Evolutionary conservation across 2,888 invertebrate species (phyloP).

Genomic region (Habroteleia sp.): DNA sequence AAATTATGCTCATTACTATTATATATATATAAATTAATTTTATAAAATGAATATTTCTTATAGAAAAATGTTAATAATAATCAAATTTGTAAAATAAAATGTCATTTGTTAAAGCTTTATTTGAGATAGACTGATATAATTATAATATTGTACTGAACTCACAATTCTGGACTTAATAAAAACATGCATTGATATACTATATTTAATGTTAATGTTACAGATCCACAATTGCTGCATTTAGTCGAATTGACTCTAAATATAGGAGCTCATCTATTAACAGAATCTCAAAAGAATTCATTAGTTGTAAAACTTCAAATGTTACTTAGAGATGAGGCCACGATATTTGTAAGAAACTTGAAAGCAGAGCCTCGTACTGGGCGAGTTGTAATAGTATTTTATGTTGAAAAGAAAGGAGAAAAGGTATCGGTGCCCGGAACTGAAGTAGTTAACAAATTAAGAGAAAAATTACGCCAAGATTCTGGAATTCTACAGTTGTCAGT

Average conservation of each 20-base stretch:
- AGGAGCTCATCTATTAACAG: constrained; percentile 86
- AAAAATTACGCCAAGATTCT: constrained; percentile 87
- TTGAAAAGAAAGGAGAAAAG: constrained; percentile 83
- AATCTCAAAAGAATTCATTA: constrained; percentile 88
- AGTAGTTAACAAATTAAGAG: constrained; percentile 86
- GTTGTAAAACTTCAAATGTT: constrained; percentile 91
- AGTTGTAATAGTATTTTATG: constrained; percentile 86
- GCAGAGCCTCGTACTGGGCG: constrained; percentile 82
- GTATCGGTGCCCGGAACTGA: constrained; percentile 83
- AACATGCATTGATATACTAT: too few relatives aligned
- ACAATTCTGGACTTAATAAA: too few relatives aligned
- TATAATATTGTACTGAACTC: too few relatives aligned
- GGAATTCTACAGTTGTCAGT: constrained; percentile 88
- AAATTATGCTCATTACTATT: neutral
- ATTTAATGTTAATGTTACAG: constrained; percentile 82
- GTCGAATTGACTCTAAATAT: constrained; percentile 91
- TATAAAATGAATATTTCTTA: too few relatives aligned
- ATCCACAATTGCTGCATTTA: constrained; percentile 88
- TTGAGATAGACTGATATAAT: too few relatives aligned
- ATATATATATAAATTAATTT: too few relatives aligned
- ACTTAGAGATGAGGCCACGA: constrained; percentile 87
- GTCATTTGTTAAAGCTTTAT: too few relatives aligned
- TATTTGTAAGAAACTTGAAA: constrained; percentile 81
- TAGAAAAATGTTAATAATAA: too few relatives aligned
- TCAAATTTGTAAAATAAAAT: too few relatives aligned